Base-by-base conservation (phyloP, 2,888 invertebrate genomes). In the Trissolcus brochymenae region DNA sequence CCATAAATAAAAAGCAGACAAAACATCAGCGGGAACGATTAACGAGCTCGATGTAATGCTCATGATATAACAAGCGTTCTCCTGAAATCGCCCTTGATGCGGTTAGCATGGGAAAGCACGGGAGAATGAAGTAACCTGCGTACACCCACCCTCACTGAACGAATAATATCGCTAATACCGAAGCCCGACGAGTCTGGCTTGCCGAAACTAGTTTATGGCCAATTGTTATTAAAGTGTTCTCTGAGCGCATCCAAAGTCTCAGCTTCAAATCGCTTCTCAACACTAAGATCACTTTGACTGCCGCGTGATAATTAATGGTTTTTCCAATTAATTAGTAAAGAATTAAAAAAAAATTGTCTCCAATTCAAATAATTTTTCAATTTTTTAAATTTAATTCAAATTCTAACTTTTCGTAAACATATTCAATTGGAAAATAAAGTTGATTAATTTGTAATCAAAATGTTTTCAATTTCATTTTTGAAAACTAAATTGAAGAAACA, bases 181-280 rank as follows among this genome's bases (percentile, higher is more conserved):
- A 51, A 75, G 66, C 75, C 77, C 35, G 35, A 35, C 35, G 70
- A 72, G 75, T 76, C 74, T 55, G 76, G 78, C 62, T 78, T 73
- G 71, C 79, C 80, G 73, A 82, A 83, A 84, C 82, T 85, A 84
- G 85, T 86, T 86, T 85, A 86, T 84, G 80, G 84, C 84, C 85
- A 85, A 84, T 85, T 85, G 85, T 85, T 85, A 86, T 85, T 85
- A 85, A 85, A 83, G 75, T 75, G 71, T 51, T 16, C 61, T 62
- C 17, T 59, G 55, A 6, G 21, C 13, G 57, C 62, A 62, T 68
- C 68, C 53, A 64, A 62, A 62, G 54, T 51, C 62, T 74, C 59
- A 51, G 54, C 57, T 68, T 68, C 53, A 67, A 46, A 67, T 56
- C 54, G 19, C 43, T 53, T 19, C 50, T 59, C 64, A 59, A 65